These are phyloP conservation scores for Halichoerus grypus DNA, from an alignment of 2,113 vertebrate species.

Conservation along the genomic window DNA sequence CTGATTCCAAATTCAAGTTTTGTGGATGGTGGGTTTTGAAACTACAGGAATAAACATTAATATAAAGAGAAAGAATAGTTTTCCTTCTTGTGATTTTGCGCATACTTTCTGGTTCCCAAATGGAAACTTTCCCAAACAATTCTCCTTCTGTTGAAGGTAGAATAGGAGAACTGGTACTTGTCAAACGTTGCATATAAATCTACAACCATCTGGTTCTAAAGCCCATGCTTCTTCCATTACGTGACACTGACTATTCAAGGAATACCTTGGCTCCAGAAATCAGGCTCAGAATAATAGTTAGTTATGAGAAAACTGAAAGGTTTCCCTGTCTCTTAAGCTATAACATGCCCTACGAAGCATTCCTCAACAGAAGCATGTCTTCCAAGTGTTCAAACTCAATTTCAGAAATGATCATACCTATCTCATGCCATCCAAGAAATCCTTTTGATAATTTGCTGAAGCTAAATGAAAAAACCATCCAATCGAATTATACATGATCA, in stretches of 20 bases:
- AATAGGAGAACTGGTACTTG: background rate
- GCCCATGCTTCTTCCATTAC: constrained; percentile 5
- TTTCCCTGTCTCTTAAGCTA: background rate
- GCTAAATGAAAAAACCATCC: constrained; percentile 11
- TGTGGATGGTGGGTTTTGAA: constrained; percentile 41
- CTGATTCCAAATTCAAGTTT: constrained; percentile 56
- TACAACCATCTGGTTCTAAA: background rate
- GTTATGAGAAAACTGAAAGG: background rate
- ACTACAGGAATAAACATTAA: constrained; percentile 51
- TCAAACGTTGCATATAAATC: background rate
- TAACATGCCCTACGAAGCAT: background rate
- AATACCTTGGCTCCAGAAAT: background rate
- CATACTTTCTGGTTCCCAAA: constrained; percentile 37
- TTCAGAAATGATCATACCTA: constrained; percentile 43
- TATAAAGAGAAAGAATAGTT: constrained; percentile 39
- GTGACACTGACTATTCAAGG: background rate
- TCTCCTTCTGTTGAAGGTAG: background rate
- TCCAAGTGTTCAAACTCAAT: background rate
- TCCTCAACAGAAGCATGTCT: background rate
- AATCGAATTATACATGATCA: background rate
- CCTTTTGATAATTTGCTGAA: background rate
- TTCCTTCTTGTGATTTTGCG: background rate
- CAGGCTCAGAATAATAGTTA: background rate
- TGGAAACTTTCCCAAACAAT: background rate
- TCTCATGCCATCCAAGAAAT: background rate